A percentile compares a stretch with the other conserved stretches of the same genome.
Conservation (phyloP, 2,113 vertebrate species). For the Trichomycterus rosablanca region DNA sequence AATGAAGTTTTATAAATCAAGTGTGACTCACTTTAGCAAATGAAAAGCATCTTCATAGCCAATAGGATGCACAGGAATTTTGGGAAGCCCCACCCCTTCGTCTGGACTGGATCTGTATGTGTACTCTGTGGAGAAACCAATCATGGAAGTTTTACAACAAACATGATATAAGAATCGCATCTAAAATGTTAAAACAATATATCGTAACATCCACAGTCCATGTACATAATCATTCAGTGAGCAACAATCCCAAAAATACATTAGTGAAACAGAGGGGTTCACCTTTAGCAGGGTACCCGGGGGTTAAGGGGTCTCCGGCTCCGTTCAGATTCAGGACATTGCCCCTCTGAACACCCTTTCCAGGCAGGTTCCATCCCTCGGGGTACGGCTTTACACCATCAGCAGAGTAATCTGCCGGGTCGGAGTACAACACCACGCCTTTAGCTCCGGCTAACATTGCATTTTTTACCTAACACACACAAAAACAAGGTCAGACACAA, state of each 20-base stretch:
- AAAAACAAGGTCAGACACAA: too few species aligned
- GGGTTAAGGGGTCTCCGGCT: conserved; percentile 90
- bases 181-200: too few species aligned
- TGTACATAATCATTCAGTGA: too few species aligned
- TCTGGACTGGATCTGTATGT: conserved; percentile 73
- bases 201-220: too few species aligned
- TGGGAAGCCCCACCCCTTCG: conserved; percentile 83
- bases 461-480: conserved; percentile 82
- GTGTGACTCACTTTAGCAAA: conserved; percentile 72
- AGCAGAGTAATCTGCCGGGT: conserved; percentile 88
- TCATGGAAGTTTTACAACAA: neutral
- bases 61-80: conserved; percentile 91
- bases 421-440: conserved; percentile 90
- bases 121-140: conserved; percentile 70
- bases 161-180: neutral
- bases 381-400: conserved; percentile 78
- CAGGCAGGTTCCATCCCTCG: conserved; percentile 89
- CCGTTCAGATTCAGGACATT: conserved; percentile 91
- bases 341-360: conserved; percentile 82
- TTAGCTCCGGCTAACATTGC: conserved; percentile 79
- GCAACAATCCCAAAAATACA: too few species aligned
- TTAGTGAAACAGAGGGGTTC: neutral
- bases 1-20: too few species aligned
- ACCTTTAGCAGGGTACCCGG: conserved; percentile 97
- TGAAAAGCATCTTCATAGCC: conserved; percentile 82